These are phyloP conservation scores for Theocolax elegans DNA, from an alignment of 1,140 invertebrate species.

Conservation along the genomic window DNA sequence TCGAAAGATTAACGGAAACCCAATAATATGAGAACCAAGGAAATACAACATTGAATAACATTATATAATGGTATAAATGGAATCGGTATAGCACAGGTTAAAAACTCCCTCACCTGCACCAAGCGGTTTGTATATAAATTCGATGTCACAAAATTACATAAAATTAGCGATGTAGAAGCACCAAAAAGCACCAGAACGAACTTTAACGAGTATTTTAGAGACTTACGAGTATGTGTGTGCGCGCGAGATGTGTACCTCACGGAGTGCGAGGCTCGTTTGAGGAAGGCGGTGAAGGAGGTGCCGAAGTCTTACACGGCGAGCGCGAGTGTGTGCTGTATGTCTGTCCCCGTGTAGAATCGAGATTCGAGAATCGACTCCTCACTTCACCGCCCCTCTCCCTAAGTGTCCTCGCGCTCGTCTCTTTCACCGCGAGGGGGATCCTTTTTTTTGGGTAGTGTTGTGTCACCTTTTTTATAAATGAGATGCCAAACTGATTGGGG, in stretches of 20 bases:
- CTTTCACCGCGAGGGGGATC: constrained; percentile 18
- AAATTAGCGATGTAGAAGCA: no score
- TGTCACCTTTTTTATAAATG: no score
- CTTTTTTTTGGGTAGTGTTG: no score
- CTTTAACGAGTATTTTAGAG: no score
- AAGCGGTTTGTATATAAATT: no score
- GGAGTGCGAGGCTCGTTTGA: constrained; percentile 67
- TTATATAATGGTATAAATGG: no score
- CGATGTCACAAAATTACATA: no score
- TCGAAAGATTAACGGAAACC: not conserved
- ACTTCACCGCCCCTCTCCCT: constrained; percentile 42
- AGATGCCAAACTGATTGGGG: no score
- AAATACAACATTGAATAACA: constrained; percentile 3
- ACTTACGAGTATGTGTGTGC: not conserved
- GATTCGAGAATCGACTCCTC: constrained; percentile 59
- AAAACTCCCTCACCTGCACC: no score
- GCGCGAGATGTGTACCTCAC: constrained; percentile 60
- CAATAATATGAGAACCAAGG: not conserved
- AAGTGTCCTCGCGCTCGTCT: not conserved
- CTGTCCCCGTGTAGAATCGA: constrained; percentile 53
- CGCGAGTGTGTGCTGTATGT: constrained; percentile 50
- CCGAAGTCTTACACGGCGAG: constrained; percentile 60
- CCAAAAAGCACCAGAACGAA: no score
- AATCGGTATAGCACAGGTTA: no score
- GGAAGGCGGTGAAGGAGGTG: constrained; percentile 63